Evolutionary conservation across 2,113 vertebrate genomes (phyloP), one percentile per base, ranked within the genome.

Genomic region (Xenopus borealis): DNA sequence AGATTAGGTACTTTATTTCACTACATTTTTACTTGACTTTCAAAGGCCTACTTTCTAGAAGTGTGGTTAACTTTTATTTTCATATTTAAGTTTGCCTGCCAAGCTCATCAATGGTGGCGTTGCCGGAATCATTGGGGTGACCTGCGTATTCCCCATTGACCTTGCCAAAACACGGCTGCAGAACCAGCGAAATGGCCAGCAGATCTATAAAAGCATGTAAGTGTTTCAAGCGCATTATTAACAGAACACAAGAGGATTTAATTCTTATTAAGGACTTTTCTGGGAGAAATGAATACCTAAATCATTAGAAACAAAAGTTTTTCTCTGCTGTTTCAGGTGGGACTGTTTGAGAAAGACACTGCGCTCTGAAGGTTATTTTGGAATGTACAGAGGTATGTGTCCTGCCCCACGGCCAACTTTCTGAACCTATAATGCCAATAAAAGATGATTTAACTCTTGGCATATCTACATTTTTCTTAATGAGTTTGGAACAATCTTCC

Each of bases 71-170:
- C 14, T 58, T 11, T 59, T 59, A 16, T 12, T 62, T 81, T 75
- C 72, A 6, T 13, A 17, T 45, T 14, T 62, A 80, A 94, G 93
- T 82, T 86, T 94, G 23, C 92, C 92, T 66, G 93, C 93, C 52
- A 94, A 94, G 20, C 86, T 94, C 64, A 92, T 94, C 78, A 94
- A 93, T 73, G 93, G 93, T 73, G 93, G 93, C 71, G 79, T 91
- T 69, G 93, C 93, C 46, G 93, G 93, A 64, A 85, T 94, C 59
- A 92, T 92, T 3, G 93, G 93, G 59, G 92, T 94, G 69, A 93
- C 93, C 73, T 94, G 93, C 80, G 90, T 94, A 79, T 94, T 94
- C 72, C 93, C 92, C 27, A 89, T 94, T 4, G 93, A 94, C 77
- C 87, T 94, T 72, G 90, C 90, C 77, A 94, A 94, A 81, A 94